Base-by-base conservation (phyloP, 2,797 vertebrate genomes). In the Apogon talboti region DNA sequence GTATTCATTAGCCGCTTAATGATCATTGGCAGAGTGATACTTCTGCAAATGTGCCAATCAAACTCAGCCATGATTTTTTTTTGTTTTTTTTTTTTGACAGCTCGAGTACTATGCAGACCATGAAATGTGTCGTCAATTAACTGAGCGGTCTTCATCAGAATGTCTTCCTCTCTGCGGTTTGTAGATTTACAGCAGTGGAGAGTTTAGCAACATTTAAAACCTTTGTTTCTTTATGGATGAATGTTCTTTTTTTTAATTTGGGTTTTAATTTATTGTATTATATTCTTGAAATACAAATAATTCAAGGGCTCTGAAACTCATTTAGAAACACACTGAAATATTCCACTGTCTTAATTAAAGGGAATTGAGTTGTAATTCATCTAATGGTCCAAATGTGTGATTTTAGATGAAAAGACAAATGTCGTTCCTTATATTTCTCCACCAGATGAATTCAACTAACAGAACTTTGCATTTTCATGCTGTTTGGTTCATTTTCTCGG, bases 1-100 rank as follows among this genome's bases (percentile, higher is more conserved):
- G 55, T 62, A 74, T 76, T 69, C 69, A 77, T 84, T 71, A 75
- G 58, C 52, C 38, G 54, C 70, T 58, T 82, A 72, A 84, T 74
- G 69, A 74, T 81, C 59, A 65, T 41, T 37, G 38, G 46, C 38
- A 50, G 42, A 63, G 49, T 45, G 58, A 33, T 50, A 11, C 47
- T 70, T 71, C 30, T 53, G 10, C 9, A 38, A 59, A 76, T 41
- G 63, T 71, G 75, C 63, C 73, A 66, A 58, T 82, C 75, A 74
- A 43, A 66, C 10, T 43, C 44, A 15, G 13, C 40, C 14, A 41
- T 53, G 59, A n/a, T n/a, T 62, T 43, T 63, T 33, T 4, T 33
- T 33, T 33, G 5, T 33, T 33, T 33, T 33, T 33, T 33, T 33
- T 33, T 33, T 45, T 52, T 1, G 7, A 45, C 28, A 43, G 45